phyloP scores from a whole-genome alignment of 2,888 invertebrate genomes.

The Catocala sponsa region DNA sequence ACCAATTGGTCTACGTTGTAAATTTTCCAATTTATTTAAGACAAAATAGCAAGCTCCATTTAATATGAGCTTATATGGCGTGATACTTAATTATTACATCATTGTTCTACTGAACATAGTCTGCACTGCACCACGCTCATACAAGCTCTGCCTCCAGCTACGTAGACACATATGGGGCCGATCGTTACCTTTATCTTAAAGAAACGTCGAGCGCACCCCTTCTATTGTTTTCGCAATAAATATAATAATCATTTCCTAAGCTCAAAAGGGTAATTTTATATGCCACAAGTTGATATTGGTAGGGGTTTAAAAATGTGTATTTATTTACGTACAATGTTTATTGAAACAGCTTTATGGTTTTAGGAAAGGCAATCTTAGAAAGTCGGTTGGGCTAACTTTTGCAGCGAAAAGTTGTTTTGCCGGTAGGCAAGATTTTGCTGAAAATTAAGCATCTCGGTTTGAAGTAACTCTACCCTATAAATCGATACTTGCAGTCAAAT shows the following conservation, averaged over 20 bases:
- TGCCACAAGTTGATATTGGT: not conserved
- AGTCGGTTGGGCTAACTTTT: too few species aligned
- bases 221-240: slow-evolving; percentile 32
- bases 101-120: slow-evolving; percentile 25
- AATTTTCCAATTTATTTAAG: too few species aligned
- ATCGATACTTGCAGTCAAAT: too few species aligned
- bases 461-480: too few species aligned
- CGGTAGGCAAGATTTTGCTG: too few species aligned
- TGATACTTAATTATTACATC: not conserved
- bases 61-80: too few species aligned
- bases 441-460: too few species aligned
- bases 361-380: too few species aligned
- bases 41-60: too few species aligned
- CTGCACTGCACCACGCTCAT: slow-evolving; percentile 1
- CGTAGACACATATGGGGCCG: slow-evolving; percentile 31
- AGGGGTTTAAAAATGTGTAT: not conserved
- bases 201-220: slow-evolving; percentile 24
- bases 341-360: too few species aligned
- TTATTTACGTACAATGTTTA: not conserved
- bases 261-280: slow-evolving; percentile 8
- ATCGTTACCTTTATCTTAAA: slow-evolving; percentile 39
- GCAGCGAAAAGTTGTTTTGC: too few species aligned
- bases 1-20: too few species aligned
- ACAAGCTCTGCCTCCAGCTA: slow-evolving; percentile 27
- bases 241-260: slow-evolving; percentile 8